Conservation (phyloP, 2,888 invertebrate species). For the Teleiodes luculella region DNA sequence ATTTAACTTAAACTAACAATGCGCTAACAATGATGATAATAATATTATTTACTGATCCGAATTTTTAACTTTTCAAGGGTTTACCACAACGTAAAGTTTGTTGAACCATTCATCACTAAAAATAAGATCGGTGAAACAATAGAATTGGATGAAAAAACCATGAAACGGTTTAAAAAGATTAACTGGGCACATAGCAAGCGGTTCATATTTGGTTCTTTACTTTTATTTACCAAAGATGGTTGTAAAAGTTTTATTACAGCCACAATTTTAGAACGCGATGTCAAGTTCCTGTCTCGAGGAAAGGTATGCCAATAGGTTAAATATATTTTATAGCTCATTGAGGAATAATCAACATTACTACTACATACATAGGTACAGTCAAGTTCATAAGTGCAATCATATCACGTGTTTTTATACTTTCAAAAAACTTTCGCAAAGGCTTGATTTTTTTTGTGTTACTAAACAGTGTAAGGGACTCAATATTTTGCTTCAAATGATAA, state of each 20-base stretch:
- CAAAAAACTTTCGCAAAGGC: too few relatives aligned
- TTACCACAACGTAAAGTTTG: conserved; percentile 60
- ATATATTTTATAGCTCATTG: too few relatives aligned
- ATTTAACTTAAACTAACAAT: too few relatives aligned
- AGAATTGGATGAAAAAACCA: conserved; percentile 41
- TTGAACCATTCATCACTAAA: conserved; percentile 48
- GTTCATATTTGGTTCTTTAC: conserved; percentile 83
- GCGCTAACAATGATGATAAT: too few relatives aligned
- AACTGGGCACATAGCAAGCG: conserved; percentile 71
- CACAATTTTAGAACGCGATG: conserved; percentile 79
- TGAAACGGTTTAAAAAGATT: conserved; percentile 48
- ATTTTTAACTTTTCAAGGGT: conserved; percentile 35
- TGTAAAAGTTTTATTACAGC: conserved; percentile 83
- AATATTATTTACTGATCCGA: background rate
- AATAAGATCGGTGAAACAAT: conserved; percentile 54
- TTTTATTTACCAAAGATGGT: conserved; percentile 84
- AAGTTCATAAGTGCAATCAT: too few relatives aligned
- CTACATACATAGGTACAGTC: too few relatives aligned
- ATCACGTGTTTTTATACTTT: too few relatives aligned
- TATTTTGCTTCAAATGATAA: too few relatives aligned
- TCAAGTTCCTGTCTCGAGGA: conserved; percentile 42
- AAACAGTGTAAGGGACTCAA: too few relatives aligned
- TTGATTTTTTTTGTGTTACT: background rate
- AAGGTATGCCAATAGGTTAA: conserved; percentile 47
- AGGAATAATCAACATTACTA: background rate